Percentiles rank a stretch among this genome's conserved stretches.
Evolutionary conservation across 2,113 vertebrate species (phyloP).

Genomic region (Pithys albifrons): DNA sequence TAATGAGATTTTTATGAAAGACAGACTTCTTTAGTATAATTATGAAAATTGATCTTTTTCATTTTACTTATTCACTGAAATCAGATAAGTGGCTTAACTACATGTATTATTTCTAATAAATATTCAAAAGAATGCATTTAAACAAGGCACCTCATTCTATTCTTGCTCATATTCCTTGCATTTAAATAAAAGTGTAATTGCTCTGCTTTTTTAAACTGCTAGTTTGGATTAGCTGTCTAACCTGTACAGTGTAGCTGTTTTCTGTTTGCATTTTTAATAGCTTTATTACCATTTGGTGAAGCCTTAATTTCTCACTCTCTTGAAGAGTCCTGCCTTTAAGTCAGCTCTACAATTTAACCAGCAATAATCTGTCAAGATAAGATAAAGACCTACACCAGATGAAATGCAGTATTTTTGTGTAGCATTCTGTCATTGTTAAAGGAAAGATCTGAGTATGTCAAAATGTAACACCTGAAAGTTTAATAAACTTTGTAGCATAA

Average conservation of each 20-base stretch:
- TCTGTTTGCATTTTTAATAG: constrained; percentile 89
- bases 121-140: constrained; percentile 90
- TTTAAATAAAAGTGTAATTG: constrained; percentile 91
- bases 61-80: constrained; percentile 87
- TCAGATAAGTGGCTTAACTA: constrained; percentile 89
- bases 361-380: constrained; percentile 83
- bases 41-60: constrained; percentile 90
- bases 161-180: constrained; percentile 85
- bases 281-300: constrained; percentile 87
- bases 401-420: constrained; percentile 76
- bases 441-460: constrained; percentile 77
- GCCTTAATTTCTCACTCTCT: constrained; percentile 84
- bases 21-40: constrained; percentile 86
- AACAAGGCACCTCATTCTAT: constrained; percentile 86
- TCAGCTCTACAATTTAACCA: constrained; percentile 83
- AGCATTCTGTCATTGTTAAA: constrained; percentile 81
- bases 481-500: constrained; percentile 81
- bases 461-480: constrained; percentile 81
- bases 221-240: constrained; percentile 89
- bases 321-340: constrained; percentile 84
- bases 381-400: constrained; percentile 77
- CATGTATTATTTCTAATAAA: constrained; percentile 93
- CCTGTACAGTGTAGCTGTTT: constrained; percentile 83
- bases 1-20: constrained; percentile 90
- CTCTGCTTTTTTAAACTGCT: constrained; percentile 84